Evolutionary conservation across 37 sponge, comb jelly and placozoan species (phyloP), one percentile per base, ranked within the genome.

Genomic region (Ianthella basta): DNA sequence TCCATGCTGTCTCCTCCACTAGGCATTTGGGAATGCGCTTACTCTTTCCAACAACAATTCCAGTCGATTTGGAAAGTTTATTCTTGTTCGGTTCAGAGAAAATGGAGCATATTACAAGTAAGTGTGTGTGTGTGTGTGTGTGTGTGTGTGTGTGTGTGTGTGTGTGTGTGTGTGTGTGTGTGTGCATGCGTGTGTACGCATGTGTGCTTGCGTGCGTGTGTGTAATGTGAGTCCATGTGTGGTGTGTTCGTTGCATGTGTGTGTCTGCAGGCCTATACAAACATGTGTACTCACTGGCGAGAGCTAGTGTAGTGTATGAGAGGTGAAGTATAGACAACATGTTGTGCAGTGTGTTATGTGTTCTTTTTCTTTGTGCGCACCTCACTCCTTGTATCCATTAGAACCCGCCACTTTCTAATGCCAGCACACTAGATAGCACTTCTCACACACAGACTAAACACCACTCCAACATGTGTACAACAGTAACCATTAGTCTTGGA

Each of bases 1-100:
- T 44, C 3, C 38, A 34, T 33, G 33, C 15, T n/a, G n/a, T n/a
- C n/a, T n/a, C n/a, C 2, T 34, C 2, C 15, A 36, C 36, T 84
- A 97, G 92, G 97, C 97, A 4, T 97, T 97, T 90, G 97, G 97
- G 3, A 97, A 97, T 90, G 97, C 97, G 14, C 89, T 72, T 73
- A 98, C 98, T 0, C 66, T 98, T 0, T 87, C 94, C 44, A 98
- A 98, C 83, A 90, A 98, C 82, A 98, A 98, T 82, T 95, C 95
- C 86, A 96, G 96, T 79, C 79, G 98, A 36, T 98, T 98, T 88
- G 98, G 98, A 6, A 93, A 96, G 85, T 98, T 94, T 82, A 93
- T 98, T 24, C 86, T 78, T 15, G 89, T 98, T 55, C 75, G 88
- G 77, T 98, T 96, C 90, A 85, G 83, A 53, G 94, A 98, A 87